Base-by-base conservation (phyloP, 37 sponge, comb jelly and placozoan genomes). In the Chondrosia reniformis region DNA sequence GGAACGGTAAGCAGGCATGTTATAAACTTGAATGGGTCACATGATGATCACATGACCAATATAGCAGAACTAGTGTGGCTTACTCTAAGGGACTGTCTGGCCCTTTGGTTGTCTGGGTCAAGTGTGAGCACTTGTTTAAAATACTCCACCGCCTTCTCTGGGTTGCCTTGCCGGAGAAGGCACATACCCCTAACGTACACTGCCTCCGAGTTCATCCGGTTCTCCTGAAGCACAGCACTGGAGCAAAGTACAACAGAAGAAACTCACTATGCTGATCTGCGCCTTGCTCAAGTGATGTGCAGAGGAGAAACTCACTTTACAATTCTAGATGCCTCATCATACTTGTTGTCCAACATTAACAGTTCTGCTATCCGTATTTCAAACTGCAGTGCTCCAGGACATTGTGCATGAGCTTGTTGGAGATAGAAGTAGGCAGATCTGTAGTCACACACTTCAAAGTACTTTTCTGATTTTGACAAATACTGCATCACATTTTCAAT, bases 151-250 rank as follows among this genome's bases (percentile, higher is more conserved):
- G 97, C 99, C 76, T 86, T 98, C 65, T 95, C 96, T 0, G 81
- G 82, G 33, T 88, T 63, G 72, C 95, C 99, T 77, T 85, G 79
- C 1, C 38, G 27, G 34, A 82, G 19, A 7, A 87, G 79, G 74
- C 93, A 89, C 73, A 99, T 61, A 1, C 90, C 99, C 38, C 90
- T 88, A 8, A 95, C 87, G 46, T 93, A 99, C n/a, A 95, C 78
- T 41, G 97, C 97, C 84, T 95, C 96, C 42, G 85, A 84, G 82
- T 95, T 95, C 45, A 80, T 73, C n/a, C 76, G 38, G 74, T 95
- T 86, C 19, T 9, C 41, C 62, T 86, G 75, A 9, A 99, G 74
- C 17, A 93, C 27, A 39, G 89, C 97, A 84, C 95, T 99, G 81
- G 2, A 63, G 27, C 19, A 9, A 38, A n/a, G 30, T 37, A 46